phyloP scores from a whole-genome alignment of 1,140 invertebrate species.

The Pachypeltis micranthus region DNA sequence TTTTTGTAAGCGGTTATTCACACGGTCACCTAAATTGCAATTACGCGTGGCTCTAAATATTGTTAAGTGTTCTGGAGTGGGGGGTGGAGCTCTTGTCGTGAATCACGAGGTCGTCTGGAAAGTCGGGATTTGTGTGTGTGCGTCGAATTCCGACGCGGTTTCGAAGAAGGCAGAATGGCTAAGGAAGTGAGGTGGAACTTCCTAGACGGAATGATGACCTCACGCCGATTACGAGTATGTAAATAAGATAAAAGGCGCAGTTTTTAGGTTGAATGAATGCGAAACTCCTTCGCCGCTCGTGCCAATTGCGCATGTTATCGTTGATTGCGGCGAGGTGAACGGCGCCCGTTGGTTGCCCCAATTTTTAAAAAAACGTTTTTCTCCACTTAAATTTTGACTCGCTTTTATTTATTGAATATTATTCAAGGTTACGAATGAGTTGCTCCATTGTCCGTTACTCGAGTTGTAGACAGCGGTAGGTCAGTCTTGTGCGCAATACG shows the following conservation, averaged over 20 bases:
- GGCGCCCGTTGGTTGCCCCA: neutral
- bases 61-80: too few species aligned
- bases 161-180: too few species aligned
- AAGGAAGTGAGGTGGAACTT: neutral
- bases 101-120: too few species aligned
- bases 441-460: too few species aligned
- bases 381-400: neutral
- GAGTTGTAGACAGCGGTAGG: too few species aligned
- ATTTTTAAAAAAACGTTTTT: neutral
- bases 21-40: too few species aligned
- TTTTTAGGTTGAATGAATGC: neutral
- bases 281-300: too few species aligned
- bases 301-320: neutral
- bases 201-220: neutral
- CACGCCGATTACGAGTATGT: neutral
- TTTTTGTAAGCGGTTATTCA: too few species aligned
- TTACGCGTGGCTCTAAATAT: too few species aligned
- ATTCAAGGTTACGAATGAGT: neutral
- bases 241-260: neutral
- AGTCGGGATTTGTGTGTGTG: too few species aligned
- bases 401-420: neutral
- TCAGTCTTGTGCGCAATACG: neutral
- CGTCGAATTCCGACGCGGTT: too few species aligned
- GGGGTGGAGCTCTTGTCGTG: too few species aligned
- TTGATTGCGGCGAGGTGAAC: neutral